A percentile compares a stretch with the other conserved stretches of the same genome.
Evolutionary conservation across 2,888 invertebrate genomes (phyloP).

Genomic region (Panzeria rudis): DNA sequence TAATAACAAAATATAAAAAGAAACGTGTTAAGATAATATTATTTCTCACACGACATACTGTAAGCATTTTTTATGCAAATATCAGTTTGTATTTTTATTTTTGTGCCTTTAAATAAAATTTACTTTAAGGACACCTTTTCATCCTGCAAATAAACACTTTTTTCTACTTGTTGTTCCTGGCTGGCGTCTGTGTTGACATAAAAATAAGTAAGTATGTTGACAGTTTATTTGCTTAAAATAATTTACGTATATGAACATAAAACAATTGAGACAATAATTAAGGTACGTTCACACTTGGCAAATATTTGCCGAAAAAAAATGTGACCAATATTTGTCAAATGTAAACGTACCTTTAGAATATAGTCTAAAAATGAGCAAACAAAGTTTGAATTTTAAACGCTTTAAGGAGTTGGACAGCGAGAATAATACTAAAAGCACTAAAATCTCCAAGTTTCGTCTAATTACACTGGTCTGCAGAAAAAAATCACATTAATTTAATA

Average conservation of each 20-base stretch:
- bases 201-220: not conserved
- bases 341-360: too few species aligned
- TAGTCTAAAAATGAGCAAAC: not conserved
- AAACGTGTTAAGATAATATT: slow-evolving; percentile 43
- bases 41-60: slow-evolving; percentile 27
- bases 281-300: too few species aligned
- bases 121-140: slow-evolving; percentile 2
- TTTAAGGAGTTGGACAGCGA: not conserved
- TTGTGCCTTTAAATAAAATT: slow-evolving; percentile 5
- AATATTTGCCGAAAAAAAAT: too few species aligned
- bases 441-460: too few species aligned
- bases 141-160: not conserved
- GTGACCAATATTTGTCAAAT: too few species aligned
- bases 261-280: not conserved
- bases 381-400: not conserved
- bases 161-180: not conserved
- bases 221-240: slow-evolving; percentile 2
- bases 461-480: too few species aligned
- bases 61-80: slow-evolving; percentile 33
- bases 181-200: not conserved
- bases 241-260: not conserved
- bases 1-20: not conserved
- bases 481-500: too few species aligned
- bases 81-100: not conserved
- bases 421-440: not conserved